A percentile compares a stretch with the other conserved stretches of the same genome.
Conservation (phyloP, 2,888 invertebrate species). For the Barypeithes pellucidus region DNA sequence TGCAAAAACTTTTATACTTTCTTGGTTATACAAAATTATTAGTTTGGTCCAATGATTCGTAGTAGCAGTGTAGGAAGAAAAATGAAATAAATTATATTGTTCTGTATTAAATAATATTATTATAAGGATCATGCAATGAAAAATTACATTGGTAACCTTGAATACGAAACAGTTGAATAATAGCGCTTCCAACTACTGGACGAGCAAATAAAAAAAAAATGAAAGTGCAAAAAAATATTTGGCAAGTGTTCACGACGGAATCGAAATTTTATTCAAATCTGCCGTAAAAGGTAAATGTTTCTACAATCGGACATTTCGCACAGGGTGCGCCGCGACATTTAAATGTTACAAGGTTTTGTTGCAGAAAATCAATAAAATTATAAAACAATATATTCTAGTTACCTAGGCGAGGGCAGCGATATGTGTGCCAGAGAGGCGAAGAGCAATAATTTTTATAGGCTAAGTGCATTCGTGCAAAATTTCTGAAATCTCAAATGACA, state of each 20-base stretch:
- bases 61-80: background rate
- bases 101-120: background rate
- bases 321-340: no score
- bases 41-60: no score
- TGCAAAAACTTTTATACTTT: no score
- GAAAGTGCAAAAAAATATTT: constrained; percentile 8
- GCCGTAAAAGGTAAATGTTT: background rate
- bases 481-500: no score
- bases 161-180: background rate
- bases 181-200: background rate
- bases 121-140: constrained; percentile 11
- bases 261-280: background rate
- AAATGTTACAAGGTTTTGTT: no score
- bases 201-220: constrained; percentile 7
- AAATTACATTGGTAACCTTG: background rate
- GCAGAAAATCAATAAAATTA: no score
- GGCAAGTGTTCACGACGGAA: background rate
- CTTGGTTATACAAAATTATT: no score
- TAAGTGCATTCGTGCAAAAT: no score
- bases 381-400: no score
- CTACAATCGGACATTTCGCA: background rate
- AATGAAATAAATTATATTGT: background rate
- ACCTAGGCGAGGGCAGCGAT: no score
- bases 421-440: no score
- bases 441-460: no score